Conservation (phyloP, 2,888 invertebrate species). For the Empis livida region DNA sequence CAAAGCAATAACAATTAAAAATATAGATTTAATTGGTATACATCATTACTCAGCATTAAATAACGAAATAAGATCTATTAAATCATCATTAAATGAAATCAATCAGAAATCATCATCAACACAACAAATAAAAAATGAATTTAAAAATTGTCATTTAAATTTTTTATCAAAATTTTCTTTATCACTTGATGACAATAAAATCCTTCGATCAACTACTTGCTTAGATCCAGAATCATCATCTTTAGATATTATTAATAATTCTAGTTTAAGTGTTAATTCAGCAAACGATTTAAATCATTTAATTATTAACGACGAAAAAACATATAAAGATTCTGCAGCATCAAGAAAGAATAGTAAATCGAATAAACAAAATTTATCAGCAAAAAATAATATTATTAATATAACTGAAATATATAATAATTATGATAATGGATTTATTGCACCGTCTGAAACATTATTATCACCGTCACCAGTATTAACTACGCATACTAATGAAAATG, state of each 20-base stretch:
- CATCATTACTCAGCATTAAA: too few species aligned
- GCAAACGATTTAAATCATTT: too few species aligned
- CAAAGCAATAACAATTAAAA: too few species aligned
- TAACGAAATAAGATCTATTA: too few species aligned
- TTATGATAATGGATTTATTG: neutral
- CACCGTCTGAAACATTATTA: too few species aligned
- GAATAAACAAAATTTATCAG: neutral
- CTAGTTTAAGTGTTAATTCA: too few species aligned
- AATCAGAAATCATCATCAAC: too few species aligned
- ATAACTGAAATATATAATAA: neutral
- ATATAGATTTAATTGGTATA: too few species aligned
- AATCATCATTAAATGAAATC: too few species aligned
- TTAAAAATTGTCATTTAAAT: neutral
- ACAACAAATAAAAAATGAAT: neutral
- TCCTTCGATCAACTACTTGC: slow-evolving; percentile 16
- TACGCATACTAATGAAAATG: too few species aligned
- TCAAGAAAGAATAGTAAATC: neutral
- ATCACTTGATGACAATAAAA: slow-evolving; percentile 28
- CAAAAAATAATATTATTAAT: neutral
- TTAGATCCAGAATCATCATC: neutral
- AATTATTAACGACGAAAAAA: neutral
- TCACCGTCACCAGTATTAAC: too few species aligned
- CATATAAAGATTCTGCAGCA: neutral
- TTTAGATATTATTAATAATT: too few species aligned
- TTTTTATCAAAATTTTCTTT: slow-evolving; percentile 29